Conservation (phyloP, 2,113 vertebrate genomes). For the Epinephelus lanceolatus region DNA sequence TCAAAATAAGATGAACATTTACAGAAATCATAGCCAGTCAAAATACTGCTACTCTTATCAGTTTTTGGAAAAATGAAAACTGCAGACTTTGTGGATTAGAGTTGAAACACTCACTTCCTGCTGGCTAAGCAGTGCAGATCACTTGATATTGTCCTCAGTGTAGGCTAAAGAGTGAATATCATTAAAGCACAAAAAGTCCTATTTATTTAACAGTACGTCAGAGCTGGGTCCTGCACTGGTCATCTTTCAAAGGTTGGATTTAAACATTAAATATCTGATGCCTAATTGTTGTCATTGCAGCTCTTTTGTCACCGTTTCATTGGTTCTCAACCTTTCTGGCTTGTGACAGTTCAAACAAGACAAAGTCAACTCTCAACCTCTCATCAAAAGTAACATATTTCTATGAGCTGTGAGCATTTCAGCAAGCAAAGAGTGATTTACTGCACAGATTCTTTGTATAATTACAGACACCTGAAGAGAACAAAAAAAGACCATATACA, state of each 20-base stretch:
- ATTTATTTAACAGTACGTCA: neutral
- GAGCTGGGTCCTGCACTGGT: neutral
- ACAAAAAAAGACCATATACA: no score
- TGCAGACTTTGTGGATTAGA: neutral
- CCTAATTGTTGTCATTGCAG: neutral
- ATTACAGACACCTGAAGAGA: neutral
- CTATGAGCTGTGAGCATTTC: neutral
- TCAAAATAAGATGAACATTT: neutral
- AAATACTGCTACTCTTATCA: neutral
- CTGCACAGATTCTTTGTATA: neutral
- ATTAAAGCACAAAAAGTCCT: constrained; percentile 27
- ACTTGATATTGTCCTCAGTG: constrained; percentile 8
- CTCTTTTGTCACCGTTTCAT: neutral
- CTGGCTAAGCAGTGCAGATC: constrained; percentile 3
- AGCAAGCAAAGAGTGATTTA: neutral
- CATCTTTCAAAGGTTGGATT: neutral
- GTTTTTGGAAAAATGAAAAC: neutral
- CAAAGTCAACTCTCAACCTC: neutral
- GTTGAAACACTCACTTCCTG: neutral
- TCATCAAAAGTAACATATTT: neutral
- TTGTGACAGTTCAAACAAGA: neutral
- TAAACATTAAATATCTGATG: neutral
- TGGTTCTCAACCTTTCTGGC: neutral
- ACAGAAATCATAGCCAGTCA: neutral
- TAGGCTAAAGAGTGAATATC: neutral